Evolutionary conservation across 2,797 vertebrate genomes (phyloP).

Genomic region (Nyctibius grandis): DNA sequence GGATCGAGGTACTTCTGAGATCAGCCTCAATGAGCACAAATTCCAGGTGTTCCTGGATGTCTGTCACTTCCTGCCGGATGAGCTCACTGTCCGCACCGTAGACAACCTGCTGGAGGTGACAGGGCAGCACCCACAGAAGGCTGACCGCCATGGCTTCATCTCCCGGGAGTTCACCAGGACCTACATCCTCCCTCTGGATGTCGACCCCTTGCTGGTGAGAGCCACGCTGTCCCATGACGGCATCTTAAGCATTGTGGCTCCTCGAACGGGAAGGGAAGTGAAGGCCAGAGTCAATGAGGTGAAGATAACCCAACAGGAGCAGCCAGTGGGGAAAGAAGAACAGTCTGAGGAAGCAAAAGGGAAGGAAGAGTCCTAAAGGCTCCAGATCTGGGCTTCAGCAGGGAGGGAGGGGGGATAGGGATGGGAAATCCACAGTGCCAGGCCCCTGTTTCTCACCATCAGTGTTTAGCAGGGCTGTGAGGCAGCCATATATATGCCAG

Average conservation of each 20-base stretch:
- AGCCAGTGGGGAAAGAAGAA: not conserved
- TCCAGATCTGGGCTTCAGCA: not conserved
- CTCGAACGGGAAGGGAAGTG: conserved; percentile 73
- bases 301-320: conserved; percentile 55
- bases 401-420: not conserved
- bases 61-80: conserved; percentile 84
- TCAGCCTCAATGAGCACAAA: conserved; percentile 79
- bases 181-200: conserved; percentile 84
- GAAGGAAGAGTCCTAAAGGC: not conserved
- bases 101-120: conserved; percentile 86
- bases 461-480: not conserved
- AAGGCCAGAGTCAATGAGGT: conserved; percentile 74
- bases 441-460: not conserved
- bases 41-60: conserved; percentile 84
- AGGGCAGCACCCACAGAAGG: conserved; percentile 81
- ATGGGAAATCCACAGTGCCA: not conserved
- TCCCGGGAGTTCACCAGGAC: conserved; percentile 84
- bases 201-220: conserved; percentile 79
- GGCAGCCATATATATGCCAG: not conserved
- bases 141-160: conserved; percentile 83
- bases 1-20: conserved; percentile 80
- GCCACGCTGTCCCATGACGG: conserved; percentile 82
- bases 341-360: conserved; percentile 25
- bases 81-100: conserved; percentile 81
- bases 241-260: conserved; percentile 81